Conservation (phyloP, 2,888 invertebrate species). For the Ichneumoninae sp. region DNA sequence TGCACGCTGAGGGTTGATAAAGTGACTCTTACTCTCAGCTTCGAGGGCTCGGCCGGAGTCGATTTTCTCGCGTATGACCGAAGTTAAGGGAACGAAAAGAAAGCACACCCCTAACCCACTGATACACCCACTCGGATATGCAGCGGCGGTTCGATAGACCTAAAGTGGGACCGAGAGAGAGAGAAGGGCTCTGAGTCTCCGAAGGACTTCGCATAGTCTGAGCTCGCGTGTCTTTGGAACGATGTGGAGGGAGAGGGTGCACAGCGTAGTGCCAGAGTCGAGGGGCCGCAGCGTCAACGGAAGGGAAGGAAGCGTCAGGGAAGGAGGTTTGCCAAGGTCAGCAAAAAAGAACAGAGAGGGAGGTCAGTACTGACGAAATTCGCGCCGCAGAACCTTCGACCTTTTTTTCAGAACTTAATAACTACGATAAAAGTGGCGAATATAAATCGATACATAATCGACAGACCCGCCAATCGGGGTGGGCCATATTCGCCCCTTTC, state of each 20-base stretch:
- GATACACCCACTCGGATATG: slow-evolving; percentile 3
- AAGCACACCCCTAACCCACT: slow-evolving; percentile 43
- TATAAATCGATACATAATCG: no score
- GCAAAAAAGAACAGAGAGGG: slow-evolving; percentile 43
- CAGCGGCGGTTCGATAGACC: slow-evolving; percentile 26
- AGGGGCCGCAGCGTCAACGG: slow-evolving; percentile 40
- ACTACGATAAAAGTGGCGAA: no score
- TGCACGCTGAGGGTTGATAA: not conserved
- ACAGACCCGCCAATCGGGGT: no score
- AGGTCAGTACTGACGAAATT: slow-evolving; percentile 58
- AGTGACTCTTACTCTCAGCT: not conserved
- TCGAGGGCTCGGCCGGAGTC: not conserved
- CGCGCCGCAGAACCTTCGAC: not conserved
- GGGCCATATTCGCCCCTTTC: no score
- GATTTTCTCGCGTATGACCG: not conserved
- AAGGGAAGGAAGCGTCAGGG: slow-evolving; percentile 52
- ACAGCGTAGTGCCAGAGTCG: slow-evolving; percentile 43
- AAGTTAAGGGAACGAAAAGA: slow-evolving; percentile 8
- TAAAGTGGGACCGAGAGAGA: slow-evolving; percentile 16
- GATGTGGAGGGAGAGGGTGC: slow-evolving; percentile 35
- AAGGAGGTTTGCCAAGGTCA: slow-evolving; percentile 59
- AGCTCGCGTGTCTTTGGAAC: slow-evolving; percentile 58
- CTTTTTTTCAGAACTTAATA: not conserved
- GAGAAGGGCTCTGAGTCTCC: slow-evolving; percentile 11
- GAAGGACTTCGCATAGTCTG: slow-evolving; percentile 37